A percentile compares a stretch with the other conserved stretches of the same genome.
phyloP scores from a whole-genome alignment of 30 jellyfish, hydroid and myxozoan species.

The Morbakka virulenta region DNA sequence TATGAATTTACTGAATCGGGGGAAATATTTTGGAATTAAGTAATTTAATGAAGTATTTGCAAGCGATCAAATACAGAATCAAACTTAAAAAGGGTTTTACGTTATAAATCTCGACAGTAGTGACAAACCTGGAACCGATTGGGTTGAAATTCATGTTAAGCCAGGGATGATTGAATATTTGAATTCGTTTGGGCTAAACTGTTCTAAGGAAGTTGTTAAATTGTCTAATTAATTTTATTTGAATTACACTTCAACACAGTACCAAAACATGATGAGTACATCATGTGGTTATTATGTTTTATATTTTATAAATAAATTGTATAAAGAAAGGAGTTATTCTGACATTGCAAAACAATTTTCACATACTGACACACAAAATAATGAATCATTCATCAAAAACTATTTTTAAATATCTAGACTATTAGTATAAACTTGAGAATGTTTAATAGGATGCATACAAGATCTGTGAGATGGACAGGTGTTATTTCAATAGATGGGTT shows the following conservation, averaged over 20 bases:
- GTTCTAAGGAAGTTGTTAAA: constrained; percentile 16
- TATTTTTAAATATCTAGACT: constrained; percentile 13
- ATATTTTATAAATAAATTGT: constrained; percentile 1
- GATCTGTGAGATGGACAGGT: not conserved
- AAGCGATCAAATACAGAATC: constrained; percentile 1
- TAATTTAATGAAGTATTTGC: constrained; percentile 6
- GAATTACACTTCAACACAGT: constrained; percentile 17
- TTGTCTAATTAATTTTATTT: constrained; percentile 3
- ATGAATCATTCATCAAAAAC: not conserved
- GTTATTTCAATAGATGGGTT: not conserved
- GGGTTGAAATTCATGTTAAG: constrained; percentile 1
- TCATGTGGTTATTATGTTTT: constrained; percentile 17
- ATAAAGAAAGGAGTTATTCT: constrained; percentile 6
- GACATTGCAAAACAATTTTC: constrained; percentile 6
- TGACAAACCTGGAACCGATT: constrained; percentile 8
- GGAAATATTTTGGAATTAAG: constrained; percentile 20
- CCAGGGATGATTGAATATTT: constrained; percentile 1
- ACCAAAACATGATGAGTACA: constrained; percentile 18
- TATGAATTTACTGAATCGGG: constrained; percentile 4
- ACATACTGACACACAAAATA: not conserved
- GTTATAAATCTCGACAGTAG: constrained; percentile 9
- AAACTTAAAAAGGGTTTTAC: not conserved
- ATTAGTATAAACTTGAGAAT: not conserved
- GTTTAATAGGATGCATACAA: not conserved
- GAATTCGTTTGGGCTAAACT: not conserved